Conservation (phyloP, 2,797 vertebrate species). For the Sebastes kiyomatsui region DNA sequence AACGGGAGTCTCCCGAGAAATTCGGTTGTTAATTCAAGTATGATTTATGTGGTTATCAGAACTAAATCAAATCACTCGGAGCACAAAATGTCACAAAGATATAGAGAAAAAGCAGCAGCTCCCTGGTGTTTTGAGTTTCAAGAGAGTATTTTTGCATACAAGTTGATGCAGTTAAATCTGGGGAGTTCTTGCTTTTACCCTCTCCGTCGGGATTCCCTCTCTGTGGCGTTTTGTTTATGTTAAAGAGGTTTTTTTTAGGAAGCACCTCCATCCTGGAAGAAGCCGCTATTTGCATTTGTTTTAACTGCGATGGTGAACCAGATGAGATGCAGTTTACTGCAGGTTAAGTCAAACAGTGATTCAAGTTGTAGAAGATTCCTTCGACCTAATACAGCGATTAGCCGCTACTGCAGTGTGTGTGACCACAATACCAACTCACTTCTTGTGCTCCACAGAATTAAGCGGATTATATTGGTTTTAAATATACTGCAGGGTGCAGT, state of each 20-base stretch:
- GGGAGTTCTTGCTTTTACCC: not conserved
- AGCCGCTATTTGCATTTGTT: not conserved
- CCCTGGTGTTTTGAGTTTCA: not conserved
- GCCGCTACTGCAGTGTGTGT: not conserved
- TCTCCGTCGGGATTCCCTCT: slow-evolving; percentile 5
- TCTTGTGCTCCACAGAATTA: not conserved
- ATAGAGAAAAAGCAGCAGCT: not conserved
- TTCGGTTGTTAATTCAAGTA: not conserved
- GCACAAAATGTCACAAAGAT: not conserved
- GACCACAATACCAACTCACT: not conserved
- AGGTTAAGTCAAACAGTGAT: not conserved
- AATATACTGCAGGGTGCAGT: not conserved
- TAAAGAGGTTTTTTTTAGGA: not conserved
- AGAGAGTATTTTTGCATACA: not conserved
- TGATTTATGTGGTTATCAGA: not conserved
- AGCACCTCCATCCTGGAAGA: not conserved
- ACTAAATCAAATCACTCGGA: not conserved
- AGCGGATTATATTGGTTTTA: not conserved
- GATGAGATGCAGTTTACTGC: not conserved
- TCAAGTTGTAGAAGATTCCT: not conserved
- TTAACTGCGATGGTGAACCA: not conserved
- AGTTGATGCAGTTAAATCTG: not conserved
- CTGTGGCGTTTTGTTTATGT: not conserved
- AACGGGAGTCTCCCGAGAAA: too few species aligned
- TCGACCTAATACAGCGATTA: not conserved